A percentile compares a stretch with the other conserved stretches of the same genome.
These are phyloP conservation scores for Pachliopta kotzebuea DNA, from an alignment of 2,888 invertebrate species.

Conservation along the genomic window DNA sequence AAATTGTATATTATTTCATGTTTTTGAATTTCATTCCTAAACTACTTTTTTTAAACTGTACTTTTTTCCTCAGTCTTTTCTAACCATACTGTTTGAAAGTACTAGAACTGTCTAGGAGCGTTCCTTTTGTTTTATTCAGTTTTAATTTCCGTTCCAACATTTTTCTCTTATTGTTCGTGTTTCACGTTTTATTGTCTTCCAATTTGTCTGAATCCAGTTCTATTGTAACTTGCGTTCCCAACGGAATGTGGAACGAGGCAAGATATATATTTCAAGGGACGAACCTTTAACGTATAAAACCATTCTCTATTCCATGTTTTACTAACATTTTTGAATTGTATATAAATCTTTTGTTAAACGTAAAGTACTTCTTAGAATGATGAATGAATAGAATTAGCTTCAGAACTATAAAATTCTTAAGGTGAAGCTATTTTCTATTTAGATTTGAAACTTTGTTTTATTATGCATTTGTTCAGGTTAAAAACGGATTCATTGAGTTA, in stretches of 20 bases:
- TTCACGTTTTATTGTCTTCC: conserved; percentile 28
- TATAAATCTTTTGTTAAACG: not conserved
- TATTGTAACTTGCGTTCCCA: conserved; percentile 16
- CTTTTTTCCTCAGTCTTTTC: not conserved
- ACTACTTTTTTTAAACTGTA: not conserved
- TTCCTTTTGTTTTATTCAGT: conserved; percentile 22
- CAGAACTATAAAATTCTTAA: not conserved
- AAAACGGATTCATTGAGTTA: too few species aligned
- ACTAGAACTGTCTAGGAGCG: conserved; percentile 4
- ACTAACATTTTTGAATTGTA: not conserved
- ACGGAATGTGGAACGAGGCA: conserved; percentile 15
- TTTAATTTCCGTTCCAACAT: conserved; percentile 27
- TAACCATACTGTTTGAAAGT: not conserved
- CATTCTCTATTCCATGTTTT: not conserved
- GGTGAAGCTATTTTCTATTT: not conserved
- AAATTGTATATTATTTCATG: not conserved
- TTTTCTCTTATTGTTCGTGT: conserved; percentile 18
- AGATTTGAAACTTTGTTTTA: not conserved
- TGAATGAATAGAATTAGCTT: not conserved
- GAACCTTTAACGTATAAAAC: conserved; percentile 7
- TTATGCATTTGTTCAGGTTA: too few species aligned
- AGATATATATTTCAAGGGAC: conserved; percentile 20
- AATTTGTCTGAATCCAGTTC: conserved; percentile 25
- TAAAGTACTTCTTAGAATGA: not conserved
- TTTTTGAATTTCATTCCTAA: not conserved